These are phyloP conservation scores for Setophaga coronata DNA, from an alignment of 2,113 vertebrate species.

Conservation along the genomic window DNA sequence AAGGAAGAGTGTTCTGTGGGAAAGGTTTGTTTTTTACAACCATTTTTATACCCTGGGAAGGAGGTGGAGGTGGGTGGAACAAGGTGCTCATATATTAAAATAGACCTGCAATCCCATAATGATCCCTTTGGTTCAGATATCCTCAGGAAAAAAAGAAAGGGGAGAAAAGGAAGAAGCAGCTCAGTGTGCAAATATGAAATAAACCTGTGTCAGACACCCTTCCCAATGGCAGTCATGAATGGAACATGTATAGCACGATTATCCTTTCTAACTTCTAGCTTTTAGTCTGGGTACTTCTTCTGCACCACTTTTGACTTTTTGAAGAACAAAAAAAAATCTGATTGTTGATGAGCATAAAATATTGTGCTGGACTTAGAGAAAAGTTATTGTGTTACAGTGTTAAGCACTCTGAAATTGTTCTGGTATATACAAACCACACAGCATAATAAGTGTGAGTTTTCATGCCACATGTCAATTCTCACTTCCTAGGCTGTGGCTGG, in stretches of 20 bases:
- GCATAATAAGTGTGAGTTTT: background rate
- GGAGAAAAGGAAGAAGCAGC: background rate
- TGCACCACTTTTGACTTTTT: background rate
- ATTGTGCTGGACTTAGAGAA: background rate
- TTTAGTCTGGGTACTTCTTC: background rate
- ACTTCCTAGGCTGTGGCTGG: background rate
- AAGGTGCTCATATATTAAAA: background rate
- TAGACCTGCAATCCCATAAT: background rate
- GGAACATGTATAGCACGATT: background rate
- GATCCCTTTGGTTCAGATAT: background rate
- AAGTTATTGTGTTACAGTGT: background rate
- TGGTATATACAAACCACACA: background rate
- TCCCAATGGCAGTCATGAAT: background rate
- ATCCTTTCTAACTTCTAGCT: background rate
- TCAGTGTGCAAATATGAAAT: background rate
- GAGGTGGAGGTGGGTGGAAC: background rate
- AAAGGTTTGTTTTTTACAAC: background rate
- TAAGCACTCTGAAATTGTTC: background rate
- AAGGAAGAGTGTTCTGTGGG: background rate
- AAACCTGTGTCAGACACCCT: background rate
- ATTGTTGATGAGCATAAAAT: background rate
- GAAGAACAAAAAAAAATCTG: background rate
- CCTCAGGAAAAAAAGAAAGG: background rate
- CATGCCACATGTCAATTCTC: background rate
- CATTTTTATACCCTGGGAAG: background rate